Evolutionary conservation across 2,797 vertebrate genomes (phyloP).

Genomic region (Anabas testudineus): DNA sequence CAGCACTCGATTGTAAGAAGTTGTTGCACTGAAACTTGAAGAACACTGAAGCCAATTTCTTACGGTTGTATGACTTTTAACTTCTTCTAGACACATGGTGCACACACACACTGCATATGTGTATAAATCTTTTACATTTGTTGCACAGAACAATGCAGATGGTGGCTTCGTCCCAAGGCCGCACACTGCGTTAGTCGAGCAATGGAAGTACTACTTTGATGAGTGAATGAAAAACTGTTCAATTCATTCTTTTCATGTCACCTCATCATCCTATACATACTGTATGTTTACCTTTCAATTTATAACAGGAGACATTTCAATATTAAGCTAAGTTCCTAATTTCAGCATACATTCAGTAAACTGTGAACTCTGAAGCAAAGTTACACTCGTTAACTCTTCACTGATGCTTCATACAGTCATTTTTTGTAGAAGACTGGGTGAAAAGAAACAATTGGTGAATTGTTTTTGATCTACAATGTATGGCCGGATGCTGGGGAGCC

Average conservation of each 20-base stretch:
- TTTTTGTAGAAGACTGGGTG: conserved; percentile 14
- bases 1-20: no score
- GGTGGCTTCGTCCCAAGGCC: neutral
- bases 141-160: neutral
- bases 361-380: conserved; percentile 8
- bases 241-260: conserved; percentile 16
- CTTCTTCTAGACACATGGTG: no score
- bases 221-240: no score
- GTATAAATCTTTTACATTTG: neutral
- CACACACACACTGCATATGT: no score
- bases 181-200: neutral
- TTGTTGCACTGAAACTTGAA: no score
- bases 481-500: conserved; percentile 29
- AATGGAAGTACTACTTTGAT: neutral
- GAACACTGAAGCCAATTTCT: no score
- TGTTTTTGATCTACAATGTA: conserved; percentile 50
- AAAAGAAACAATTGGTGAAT: neutral
- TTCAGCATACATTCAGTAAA: neutral
- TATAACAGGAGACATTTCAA: conserved; percentile 26
- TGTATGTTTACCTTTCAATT: conserved; percentile 5
- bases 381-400: conserved; percentile 24
- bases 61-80: no score
- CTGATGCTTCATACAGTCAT: neutral
- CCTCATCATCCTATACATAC: conserved; percentile 33
- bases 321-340: conserved; percentile 26